Base-by-base conservation (phyloP, 2,888 invertebrate species). In the Tachina fera region DNA sequence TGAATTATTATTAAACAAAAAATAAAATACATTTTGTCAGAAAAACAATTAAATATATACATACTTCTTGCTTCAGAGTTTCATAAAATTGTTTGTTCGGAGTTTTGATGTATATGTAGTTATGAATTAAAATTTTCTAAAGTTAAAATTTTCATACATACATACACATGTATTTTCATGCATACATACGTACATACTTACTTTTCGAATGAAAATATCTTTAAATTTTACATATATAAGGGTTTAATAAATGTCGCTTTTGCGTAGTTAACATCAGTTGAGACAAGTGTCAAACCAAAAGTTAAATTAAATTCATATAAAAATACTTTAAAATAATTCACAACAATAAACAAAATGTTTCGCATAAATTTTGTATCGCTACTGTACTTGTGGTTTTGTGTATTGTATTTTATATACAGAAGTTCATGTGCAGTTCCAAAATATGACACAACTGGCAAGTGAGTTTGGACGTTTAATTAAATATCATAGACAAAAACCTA, bases 11-110 rank as follows among this genome's bases (percentile, higher is more conserved):
- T 43, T 1, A 63, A 10, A 19, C 61, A 63, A 16, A 63, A 19
- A 13, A 31, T 19, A 41, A 14, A 63, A 19, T 16, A 19, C 5
- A 47, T 11, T 31, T 22, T 53, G 22, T 41, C 13, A 80, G 43
- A 60, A 51, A 68, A 9, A 1, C 74, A 75, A 53, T 82, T 82
- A 70, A 63, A 60, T 81, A 60, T 81, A 4, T 31, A 31, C 4
- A 58, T 81, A 74, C 80, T 74, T 82, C 81, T 75, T 82, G 81
- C 75, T 82, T 82, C 81, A 82, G 47, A 82, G 75, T 82, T 45
- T 82, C 61, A 56, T 68, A 31, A 82, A 82, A 82, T 82, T 82
- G 70, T 70, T 63, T 61, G 75, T 70, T 75, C 43, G 43, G 14
- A 74, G 4, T 47, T n/a, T n/a, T n/a, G n/a, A 16, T 51, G 74